A percentile compares a stretch with the other conserved stretches of the same genome.
Evolutionary conservation across 2,888 invertebrate species (phyloP).

Genomic region (Homarus gammarus): DNA sequence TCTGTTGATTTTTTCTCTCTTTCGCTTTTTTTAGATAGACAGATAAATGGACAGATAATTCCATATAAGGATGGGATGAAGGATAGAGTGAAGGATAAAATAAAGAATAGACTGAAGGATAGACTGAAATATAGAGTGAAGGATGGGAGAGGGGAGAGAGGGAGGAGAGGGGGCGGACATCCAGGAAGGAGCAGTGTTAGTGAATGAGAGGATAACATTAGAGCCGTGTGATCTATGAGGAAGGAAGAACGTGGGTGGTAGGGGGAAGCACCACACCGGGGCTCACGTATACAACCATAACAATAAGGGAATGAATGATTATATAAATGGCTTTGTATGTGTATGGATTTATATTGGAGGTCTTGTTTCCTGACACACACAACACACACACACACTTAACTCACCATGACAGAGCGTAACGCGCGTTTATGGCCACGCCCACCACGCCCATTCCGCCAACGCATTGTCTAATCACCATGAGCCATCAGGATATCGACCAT

Average conservation of each 20-base stretch:
- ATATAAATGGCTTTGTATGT: background rate
- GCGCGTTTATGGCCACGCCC: background rate
- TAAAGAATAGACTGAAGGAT: too few relatives aligned
- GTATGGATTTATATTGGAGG: background rate
- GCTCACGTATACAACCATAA: too few relatives aligned
- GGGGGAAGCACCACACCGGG: too few relatives aligned
- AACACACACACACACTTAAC: constrained; percentile 18
- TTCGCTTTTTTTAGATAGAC: too few relatives aligned
- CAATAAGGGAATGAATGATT: background rate
- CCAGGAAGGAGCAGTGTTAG: too few relatives aligned
- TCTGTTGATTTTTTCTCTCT: too few relatives aligned
- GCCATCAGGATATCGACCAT: background rate
- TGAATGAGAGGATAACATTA: background rate
- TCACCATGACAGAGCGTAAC: background rate
- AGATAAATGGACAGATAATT: too few relatives aligned
- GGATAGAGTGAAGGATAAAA: background rate
- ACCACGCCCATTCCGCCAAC: background rate
- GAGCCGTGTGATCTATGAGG: too few relatives aligned
- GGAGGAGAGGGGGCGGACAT: background rate
- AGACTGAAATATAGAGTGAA: too few relatives aligned
- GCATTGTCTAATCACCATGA: background rate
- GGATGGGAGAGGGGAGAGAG: too few relatives aligned
- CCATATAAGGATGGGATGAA: background rate
- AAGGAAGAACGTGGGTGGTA: background rate
- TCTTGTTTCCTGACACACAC: background rate